Conservation (phyloP, 1,140 invertebrate species). For the Caenorhabditis briggsae region DNA sequence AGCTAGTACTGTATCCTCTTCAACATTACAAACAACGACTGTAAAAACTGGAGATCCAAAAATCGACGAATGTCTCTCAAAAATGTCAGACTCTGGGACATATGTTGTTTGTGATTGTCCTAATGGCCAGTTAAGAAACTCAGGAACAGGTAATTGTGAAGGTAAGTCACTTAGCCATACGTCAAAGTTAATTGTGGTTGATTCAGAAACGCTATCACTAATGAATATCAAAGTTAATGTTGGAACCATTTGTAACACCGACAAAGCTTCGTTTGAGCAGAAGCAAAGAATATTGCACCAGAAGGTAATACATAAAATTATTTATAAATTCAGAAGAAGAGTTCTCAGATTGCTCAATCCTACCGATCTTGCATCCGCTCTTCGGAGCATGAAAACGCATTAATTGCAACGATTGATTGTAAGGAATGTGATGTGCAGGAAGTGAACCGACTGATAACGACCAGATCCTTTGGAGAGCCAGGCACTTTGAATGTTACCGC, state of each 20-base stretch:
- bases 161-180: neutral
- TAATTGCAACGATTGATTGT: conserved; percentile 15
- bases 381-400: neutral
- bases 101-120: conserved; percentile 48
- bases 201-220: conserved; percentile 13
- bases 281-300: conserved; percentile 18
- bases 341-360: neutral
- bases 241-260: neutral
- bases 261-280: neutral
- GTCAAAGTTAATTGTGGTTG: neutral
- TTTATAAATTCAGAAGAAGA: no score
- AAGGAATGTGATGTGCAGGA: conserved; percentile 22
- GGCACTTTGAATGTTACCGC: conserved; percentile 1
- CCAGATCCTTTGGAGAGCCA: conserved; percentile 24
- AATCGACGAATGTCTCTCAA: conserved; percentile 14
- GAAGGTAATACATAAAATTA: neutral
- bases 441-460: neutral
- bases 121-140: conserved; percentile 26
- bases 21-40: neutral
- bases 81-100: conserved; percentile 2
- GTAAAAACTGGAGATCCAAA: conserved; percentile 9
- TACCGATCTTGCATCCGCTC: conserved; percentile 13
- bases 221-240: conserved; percentile 6
- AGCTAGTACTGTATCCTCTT: neutral
- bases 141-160: neutral